Evolutionary conservation across 2,888 invertebrate species (phyloP).

Genomic region (Epinotia ramella): DNA sequence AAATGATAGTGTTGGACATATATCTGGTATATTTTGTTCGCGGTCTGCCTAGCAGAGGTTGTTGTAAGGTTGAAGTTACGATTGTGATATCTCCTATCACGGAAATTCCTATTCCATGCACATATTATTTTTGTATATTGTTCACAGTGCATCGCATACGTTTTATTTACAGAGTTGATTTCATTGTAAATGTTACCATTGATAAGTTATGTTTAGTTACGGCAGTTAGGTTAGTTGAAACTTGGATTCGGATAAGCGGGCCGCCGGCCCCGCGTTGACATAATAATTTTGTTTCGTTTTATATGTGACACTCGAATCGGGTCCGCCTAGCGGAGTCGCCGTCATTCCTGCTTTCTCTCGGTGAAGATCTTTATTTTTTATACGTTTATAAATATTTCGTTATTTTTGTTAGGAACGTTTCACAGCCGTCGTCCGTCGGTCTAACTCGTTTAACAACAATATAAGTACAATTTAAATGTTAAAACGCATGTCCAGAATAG

Average conservation of each 20-base stretch:
- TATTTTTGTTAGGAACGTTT: slow-evolving; percentile 66
- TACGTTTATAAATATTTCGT: slow-evolving; percentile 72
- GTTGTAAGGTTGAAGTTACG: slow-evolving; percentile 62
- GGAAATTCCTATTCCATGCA: slow-evolving; percentile 81
- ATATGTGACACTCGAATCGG: slow-evolving; percentile 51
- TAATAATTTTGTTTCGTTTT: slow-evolving; percentile 39
- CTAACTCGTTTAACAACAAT: slow-evolving; percentile 75
- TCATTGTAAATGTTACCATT: slow-evolving; percentile 85
- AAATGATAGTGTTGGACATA: slow-evolving; percentile 61
- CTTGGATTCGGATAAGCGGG: slow-evolving; percentile 48
- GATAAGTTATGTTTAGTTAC: slow-evolving; percentile 77
- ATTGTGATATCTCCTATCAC: slow-evolving; percentile 82
- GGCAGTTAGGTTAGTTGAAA: slow-evolving; percentile 48
- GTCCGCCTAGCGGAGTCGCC: slow-evolving; percentile 61
- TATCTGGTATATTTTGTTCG: slow-evolving; percentile 61
- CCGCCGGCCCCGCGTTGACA: slow-evolving; percentile 28
- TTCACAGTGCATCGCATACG: slow-evolving; percentile 67
- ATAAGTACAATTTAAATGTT: slow-evolving; percentile 80
- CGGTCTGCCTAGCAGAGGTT: slow-evolving; percentile 51
- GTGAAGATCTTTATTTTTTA: slow-evolving; percentile 84
- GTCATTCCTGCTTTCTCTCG: slow-evolving; percentile 80
- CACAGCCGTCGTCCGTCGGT: slow-evolving; percentile 70
- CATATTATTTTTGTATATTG: slow-evolving; percentile 79
- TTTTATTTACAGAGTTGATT: slow-evolving; percentile 69
- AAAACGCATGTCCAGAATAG: slow-evolving; percentile 78